Conservation (phyloP, 2,113 vertebrate genomes). For the Hyaena hyaena region DNA sequence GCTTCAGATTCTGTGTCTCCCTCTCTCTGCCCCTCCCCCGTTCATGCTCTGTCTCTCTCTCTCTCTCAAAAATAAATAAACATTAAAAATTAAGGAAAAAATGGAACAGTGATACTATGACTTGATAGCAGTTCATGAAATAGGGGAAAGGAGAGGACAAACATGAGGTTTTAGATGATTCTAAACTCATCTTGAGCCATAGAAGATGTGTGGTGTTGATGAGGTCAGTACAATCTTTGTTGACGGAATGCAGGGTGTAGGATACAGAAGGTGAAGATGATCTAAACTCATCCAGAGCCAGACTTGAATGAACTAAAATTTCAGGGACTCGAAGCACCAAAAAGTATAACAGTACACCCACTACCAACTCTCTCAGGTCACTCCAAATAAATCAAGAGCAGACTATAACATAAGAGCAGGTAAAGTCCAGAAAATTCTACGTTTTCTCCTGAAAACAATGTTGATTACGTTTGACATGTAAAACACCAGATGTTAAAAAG, state of each 20-base stretch:
- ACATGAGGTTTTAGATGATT: not conserved
- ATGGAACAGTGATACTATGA: not conserved
- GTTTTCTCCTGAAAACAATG: not conserved
- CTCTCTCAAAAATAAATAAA: too few species aligned
- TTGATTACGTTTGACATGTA: not conserved
- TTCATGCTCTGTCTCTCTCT: too few species aligned
- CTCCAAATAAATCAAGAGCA: not conserved
- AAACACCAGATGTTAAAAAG: not conserved
- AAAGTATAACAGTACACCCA: rapidly evolving
- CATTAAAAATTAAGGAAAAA: not conserved
- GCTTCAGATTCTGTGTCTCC: too few species aligned
- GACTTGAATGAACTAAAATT: not conserved
- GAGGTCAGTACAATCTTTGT: not conserved
- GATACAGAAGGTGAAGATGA: not conserved
- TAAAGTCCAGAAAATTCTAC: not conserved
- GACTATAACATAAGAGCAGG: not conserved
- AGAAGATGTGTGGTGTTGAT: not conserved
- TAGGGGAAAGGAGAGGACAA: too few species aligned
- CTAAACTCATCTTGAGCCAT: rapidly evolving
- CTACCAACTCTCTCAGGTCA: not conserved
- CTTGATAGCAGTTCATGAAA: not conserved
- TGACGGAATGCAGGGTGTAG: not conserved
- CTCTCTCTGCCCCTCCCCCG: too few species aligned
- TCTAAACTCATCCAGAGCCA: not conserved
- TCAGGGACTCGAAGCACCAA: not conserved